phyloP scores from a whole-genome alignment of 2,888 invertebrate genomes.

The Argyra leucocephala region DNA sequence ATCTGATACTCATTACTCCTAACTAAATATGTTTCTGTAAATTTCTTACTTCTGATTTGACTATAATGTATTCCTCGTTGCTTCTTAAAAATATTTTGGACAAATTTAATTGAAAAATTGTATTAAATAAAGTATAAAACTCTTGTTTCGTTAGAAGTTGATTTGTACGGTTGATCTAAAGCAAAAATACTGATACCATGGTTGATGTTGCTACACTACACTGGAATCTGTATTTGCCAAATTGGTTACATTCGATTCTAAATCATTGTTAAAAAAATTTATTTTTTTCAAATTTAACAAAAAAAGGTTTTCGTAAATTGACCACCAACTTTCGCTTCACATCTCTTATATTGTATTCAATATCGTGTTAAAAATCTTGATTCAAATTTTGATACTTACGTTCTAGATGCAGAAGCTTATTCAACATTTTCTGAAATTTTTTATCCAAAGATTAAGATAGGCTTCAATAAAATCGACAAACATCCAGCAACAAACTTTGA shows the following conservation, averaged over 20 bases:
- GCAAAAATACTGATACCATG: slow-evolving; percentile 68
- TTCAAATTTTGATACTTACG: slow-evolving; percentile 94
- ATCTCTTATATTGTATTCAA: slow-evolving; percentile 86
- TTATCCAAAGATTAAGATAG: slow-evolving; percentile 92
- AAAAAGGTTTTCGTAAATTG: slow-evolving; percentile 84
- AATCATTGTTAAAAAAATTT: slow-evolving; percentile 94
- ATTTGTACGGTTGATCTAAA: slow-evolving; percentile 48
- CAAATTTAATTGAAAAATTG: too few species aligned
- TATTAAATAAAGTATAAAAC: too few species aligned
- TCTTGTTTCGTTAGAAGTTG: too few species aligned
- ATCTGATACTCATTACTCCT: too few species aligned
- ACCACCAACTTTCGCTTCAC: slow-evolving; percentile 80
- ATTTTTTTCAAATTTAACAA: too few species aligned
- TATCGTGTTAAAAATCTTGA: slow-evolving; percentile 96
- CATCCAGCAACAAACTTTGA: slow-evolving; percentile 93
- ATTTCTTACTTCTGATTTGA: too few species aligned
- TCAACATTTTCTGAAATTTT: slow-evolving; percentile 84
- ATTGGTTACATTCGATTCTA: slow-evolving; percentile 79
- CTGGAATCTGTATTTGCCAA: slow-evolving; percentile 85
- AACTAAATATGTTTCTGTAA: too few species aligned
- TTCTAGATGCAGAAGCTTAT: slow-evolving; percentile 94
- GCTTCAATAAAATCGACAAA: slow-evolving; percentile 88
- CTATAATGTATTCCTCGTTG: too few species aligned
- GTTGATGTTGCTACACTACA: slow-evolving; percentile 85
- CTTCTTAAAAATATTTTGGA: too few species aligned